Base-by-base conservation (phyloP, 2,797 vertebrate genomes). In the Semaprochilodus insignis region DNA sequence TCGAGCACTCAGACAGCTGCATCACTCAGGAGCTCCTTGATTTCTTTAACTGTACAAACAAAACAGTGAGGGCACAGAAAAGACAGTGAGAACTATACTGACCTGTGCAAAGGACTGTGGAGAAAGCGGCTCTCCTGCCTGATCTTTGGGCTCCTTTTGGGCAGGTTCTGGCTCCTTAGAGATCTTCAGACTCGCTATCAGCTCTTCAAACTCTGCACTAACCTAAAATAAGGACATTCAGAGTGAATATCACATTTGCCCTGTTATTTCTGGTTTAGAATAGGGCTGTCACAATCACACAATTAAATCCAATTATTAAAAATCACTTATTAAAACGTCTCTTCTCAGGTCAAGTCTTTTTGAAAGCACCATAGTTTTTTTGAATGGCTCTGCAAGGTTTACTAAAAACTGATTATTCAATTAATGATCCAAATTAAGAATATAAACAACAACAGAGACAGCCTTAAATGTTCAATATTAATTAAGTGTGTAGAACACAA, bases 81-180 rank as follows among this genome's bases (percentile, higher is more conserved):
- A 13, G 10, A 2, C 1, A 48, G 44, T 1, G 1, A 15, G 1
- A 51, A 13, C 21, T 16, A 60, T 52, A 66, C 89, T 74, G 88
- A 99, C 98, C 97, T 99, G 95, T 63, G 97, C 98, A 74, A 99
- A 99, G 0, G 98, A 99, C 62, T 99, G 97, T 7, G 97, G 98
- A 48, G 98, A 99, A 88, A 99, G 87, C 3, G 96, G 97, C 62
- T 96, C 96, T 77, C 96, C 96, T 17, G 89, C 86, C 44, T 93
- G 91, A 85, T 78, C 81, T 85, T 80, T 86, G 4, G 90, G 87
- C 0, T 89, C 91, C 77, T 92, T 88, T 57, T 87, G 71, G 91
- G 90, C 91, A 36, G 88, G 89, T 87, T 96, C 94, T 73, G 85
- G 95, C 75, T 93, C 94, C 87, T 93, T 94, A 80, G 95, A 93